Evolutionary conservation across 2,888 invertebrate genomes (phyloP).

Genomic region (Sphaerophoria taeniata): DNA sequence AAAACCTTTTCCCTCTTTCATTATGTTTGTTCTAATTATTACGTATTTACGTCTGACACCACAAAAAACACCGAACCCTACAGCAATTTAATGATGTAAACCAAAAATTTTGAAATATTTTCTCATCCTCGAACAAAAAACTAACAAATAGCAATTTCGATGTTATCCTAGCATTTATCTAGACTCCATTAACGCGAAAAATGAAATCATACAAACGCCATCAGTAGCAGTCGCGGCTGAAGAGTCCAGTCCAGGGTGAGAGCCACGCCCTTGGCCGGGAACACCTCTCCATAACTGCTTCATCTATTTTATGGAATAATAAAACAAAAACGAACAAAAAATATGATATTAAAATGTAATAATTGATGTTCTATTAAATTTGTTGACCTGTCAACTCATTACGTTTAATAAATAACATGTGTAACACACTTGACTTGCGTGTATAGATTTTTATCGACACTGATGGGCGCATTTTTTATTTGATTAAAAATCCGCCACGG

Average conservation of each 20-base stretch:
- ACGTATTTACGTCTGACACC: no score
- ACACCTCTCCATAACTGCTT: constrained; percentile 30
- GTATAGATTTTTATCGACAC: constrained; percentile 61
- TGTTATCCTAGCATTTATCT: no score
- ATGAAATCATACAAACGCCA: no score
- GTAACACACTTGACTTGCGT: constrained; percentile 71
- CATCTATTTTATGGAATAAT: not conserved
- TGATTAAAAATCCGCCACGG: constrained; percentile 67
- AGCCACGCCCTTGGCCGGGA: constrained; percentile 60
- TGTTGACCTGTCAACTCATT: constrained; percentile 73
- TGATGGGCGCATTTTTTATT: constrained; percentile 56
- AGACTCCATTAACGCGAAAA: no score
- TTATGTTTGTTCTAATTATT: no score
- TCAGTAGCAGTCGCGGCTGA: no score
- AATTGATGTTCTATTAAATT: constrained; percentile 73
- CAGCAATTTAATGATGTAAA: no score
- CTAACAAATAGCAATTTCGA: no score
- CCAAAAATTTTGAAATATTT: no score
- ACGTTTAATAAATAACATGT: constrained; percentile 72
- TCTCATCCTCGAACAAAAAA: no score
- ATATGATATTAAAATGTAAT: constrained; percentile 71
- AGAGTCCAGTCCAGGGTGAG: not conserved
- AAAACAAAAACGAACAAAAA: constrained; percentile 28
- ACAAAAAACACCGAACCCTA: no score
- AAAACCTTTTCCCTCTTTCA: no score